Base-by-base conservation (phyloP, 2,113 vertebrate genomes). In the Epinephelus fuscoguttatus region DNA sequence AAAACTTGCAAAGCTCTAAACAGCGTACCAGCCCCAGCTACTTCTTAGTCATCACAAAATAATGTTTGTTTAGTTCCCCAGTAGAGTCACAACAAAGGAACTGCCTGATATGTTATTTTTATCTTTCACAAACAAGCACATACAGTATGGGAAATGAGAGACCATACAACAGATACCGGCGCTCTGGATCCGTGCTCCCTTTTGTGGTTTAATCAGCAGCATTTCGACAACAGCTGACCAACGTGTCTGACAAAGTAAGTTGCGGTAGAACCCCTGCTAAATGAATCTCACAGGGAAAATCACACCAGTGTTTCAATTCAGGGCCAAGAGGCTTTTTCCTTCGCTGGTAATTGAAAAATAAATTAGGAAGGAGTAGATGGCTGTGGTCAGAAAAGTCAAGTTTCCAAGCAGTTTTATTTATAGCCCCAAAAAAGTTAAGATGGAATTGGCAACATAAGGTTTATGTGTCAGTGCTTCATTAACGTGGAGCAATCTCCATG, bases 101-200 rank as follows among this genome's bases (percentile, higher is more conserved):
- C 23, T 7, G 84, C 60, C 27, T 60, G 52, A 27, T 63, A 42
- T 69, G 23, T 64, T 74, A 83, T 89, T 81, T 78, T 84, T 81
- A 84, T 89, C 69, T 84, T 78, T 78, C 60, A 61, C 72, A 86
- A 78, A 84, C 52, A 81, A 75, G 70, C 37, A 60, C 37, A 37
- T 67, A 47, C 47, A 78, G 49, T 71, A 19, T 56, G 74, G 62
- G 72, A 53, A 74, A 76, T 62, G 40, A 47, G 60, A 60, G 55
- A 50, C 68, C 50, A 61, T 23, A 27, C 64, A 47, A 55, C 6
- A 62, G 73, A 50, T 23, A 59, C 19, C 52, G 11, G 9, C 2
- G 2, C 21, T 1, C 56, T 60, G 56, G 68, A 85, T 78, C 78
- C 67, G 19, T 74, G 59, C 47, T 80, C 18, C 30, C 71, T 33